Evolutionary conservation across 2,888 invertebrate species (phyloP).

Genomic region (Muscina levida): DNA sequence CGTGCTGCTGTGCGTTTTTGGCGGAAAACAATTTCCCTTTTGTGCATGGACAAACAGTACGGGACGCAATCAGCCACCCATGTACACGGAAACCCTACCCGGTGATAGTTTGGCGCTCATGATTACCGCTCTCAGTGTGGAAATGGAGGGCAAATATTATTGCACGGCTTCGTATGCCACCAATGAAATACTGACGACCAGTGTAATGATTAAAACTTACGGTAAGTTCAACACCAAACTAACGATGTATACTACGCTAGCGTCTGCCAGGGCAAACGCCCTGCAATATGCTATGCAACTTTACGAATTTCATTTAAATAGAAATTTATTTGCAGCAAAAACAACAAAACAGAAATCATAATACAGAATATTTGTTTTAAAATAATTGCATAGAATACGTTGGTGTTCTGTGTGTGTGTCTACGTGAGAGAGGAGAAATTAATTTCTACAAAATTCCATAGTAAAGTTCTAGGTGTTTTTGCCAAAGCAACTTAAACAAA

Average conservation of each 20-base stretch:
- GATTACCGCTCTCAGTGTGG: constrained; percentile 86
- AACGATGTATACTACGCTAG: no score
- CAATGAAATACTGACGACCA: constrained; percentile 84
- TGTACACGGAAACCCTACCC: constrained; percentile 85
- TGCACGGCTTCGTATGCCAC: constrained; percentile 90
- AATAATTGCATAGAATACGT: constrained; percentile 27
- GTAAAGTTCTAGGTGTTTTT: constrained; percentile 26
- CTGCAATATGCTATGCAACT: constrained; percentile 7
- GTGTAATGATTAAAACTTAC: constrained; percentile 87
- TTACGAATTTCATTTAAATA: constrained; percentile 3
- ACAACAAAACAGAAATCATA: constrained; percentile 18
- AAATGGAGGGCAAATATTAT: constrained; percentile 90
- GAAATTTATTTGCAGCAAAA: constrained; percentile 30
- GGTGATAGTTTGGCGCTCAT: constrained; percentile 86
- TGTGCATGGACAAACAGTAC: constrained; percentile 66
- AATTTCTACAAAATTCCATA: not conserved
- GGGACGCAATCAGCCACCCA: constrained; percentile 81
- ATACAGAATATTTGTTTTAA: constrained; percentile 28
- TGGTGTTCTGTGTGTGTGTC: not conserved
- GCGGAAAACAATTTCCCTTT: constrained; percentile 37
- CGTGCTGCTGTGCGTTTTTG: constrained; percentile 10
- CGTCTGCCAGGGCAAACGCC: not conserved
- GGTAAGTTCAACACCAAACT: constrained; percentile 80
- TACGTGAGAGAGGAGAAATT: not conserved
- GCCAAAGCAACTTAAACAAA: constrained; percentile 16